Conservation (phyloP, 2,888 invertebrate genomes). For the Lordiphosa fenestrarum region DNA sequence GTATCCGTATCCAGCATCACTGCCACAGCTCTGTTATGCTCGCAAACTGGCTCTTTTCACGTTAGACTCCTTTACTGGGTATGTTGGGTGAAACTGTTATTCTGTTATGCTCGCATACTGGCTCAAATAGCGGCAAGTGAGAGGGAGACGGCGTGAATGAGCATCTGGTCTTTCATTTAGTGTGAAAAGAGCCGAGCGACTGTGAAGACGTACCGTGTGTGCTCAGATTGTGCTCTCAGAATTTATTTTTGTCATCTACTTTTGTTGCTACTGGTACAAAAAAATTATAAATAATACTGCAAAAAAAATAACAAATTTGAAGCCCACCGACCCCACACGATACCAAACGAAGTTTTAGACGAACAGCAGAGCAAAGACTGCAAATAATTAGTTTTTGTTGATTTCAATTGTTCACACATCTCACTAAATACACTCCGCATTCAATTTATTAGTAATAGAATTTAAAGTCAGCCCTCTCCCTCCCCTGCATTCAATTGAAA, state of each 20-base stretch:
- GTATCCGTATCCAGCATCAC: too few relatives aligned
- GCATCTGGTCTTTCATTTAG: neutral
- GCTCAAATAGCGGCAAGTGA: too few relatives aligned
- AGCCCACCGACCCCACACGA: neutral
- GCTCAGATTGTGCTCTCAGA: slow-evolving; percentile 70
- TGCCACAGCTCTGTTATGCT: too few relatives aligned
- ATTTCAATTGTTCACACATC: too few relatives aligned
- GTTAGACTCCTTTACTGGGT: too few relatives aligned
- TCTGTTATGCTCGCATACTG: too few relatives aligned
- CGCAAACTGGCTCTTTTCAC: too few relatives aligned
- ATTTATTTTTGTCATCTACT: slow-evolving; percentile 68
- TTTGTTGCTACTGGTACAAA: slow-evolving; percentile 47
- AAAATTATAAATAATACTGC: slow-evolving; percentile 33
- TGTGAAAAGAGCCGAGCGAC: slow-evolving; percentile 51
- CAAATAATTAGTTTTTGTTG: too few relatives aligned
- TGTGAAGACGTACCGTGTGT: slow-evolving; percentile 70
- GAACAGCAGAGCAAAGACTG: too few relatives aligned
- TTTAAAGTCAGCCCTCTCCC: slow-evolving; percentile 1
- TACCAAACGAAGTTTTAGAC: neutral
- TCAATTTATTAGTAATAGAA: slow-evolving; percentile 4
- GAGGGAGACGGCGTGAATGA: too few relatives aligned
- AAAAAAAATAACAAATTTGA: slow-evolving; percentile 15
- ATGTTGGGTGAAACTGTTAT: too few relatives aligned
- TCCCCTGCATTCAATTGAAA: slow-evolving; percentile 6
- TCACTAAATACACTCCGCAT: too few relatives aligned